Conservation (phyloP, 1,140 invertebrate genomes). For the Zaprionus inermis region DNA sequence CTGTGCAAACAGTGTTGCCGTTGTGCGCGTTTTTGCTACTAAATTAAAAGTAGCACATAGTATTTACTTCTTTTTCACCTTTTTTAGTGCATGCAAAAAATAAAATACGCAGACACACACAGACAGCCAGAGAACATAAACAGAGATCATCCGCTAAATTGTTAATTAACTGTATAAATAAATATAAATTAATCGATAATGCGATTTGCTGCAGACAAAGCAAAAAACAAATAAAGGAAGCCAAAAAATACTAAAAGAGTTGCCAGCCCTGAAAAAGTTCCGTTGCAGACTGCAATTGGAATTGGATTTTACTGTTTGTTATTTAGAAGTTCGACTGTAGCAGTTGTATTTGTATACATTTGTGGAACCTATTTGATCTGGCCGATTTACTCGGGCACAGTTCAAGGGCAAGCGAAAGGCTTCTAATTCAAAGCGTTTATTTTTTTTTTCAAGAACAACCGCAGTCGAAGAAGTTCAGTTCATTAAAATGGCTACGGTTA, state of each 20-base stretch:
- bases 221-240: slow-evolving; percentile 1
- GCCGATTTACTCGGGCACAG: slow-evolving; percentile 51
- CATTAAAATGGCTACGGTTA: slow-evolving; percentile 52
- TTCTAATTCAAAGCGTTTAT: slow-evolving; percentile 46
- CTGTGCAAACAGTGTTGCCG: not conserved
- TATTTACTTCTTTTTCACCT: not conserved
- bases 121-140: not conserved
- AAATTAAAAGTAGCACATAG: not conserved
- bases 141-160: slow-evolving; percentile 3
- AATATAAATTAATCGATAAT: slow-evolving; percentile 7
- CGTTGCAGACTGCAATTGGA: not conserved
- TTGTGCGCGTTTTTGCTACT: not conserved
- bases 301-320: not conserved
- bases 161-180: slow-evolving; percentile 11
- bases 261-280: slow-evolving; percentile 2
- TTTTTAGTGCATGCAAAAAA: not conserved
- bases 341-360: not conserved
- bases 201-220: not conserved
- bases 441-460: slow-evolving; percentile 48
- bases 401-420: slow-evolving; percentile 67
- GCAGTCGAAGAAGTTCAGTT: slow-evolving; percentile 19
- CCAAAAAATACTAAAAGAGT: not conserved
- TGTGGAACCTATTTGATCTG: slow-evolving; percentile 52
- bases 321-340: slow-evolving; percentile 1
- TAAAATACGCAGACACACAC: not conserved